phyloP scores from a whole-genome alignment of 2,113 vertebrate genomes.

The Rhizomys pruinosus region DNA sequence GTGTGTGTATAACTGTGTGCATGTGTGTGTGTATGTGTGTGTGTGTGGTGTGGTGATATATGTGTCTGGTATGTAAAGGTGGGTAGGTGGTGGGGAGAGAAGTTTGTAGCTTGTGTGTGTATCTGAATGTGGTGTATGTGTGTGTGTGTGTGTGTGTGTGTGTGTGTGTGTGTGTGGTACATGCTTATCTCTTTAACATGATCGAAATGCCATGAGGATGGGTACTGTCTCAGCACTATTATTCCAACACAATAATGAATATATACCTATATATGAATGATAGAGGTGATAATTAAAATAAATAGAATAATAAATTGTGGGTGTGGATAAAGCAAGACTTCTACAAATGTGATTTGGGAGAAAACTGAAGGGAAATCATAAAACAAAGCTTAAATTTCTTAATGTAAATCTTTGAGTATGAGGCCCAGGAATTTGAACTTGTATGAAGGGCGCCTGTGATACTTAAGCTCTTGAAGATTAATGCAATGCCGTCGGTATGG shows the following conservation, averaged over 20 bases:
- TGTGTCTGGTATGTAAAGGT: too few species aligned
- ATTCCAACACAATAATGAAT: not conserved
- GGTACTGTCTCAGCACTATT: not conserved
- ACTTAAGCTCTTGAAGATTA: not conserved
- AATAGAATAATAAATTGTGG: not conserved
- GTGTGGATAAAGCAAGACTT: not conserved
- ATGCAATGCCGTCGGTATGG: not conserved
- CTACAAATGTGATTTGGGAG: not conserved
- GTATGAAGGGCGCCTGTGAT: not conserved
- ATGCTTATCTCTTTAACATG: not conserved
- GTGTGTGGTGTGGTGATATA: too few species aligned
- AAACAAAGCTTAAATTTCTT: not conserved
- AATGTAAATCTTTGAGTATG: not conserved
- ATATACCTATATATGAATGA: not conserved
- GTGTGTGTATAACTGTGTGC: too few species aligned
- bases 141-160: not conserved
- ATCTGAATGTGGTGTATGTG: too few species aligned
- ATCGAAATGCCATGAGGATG: not conserved
- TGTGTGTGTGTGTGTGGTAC: not conserved
- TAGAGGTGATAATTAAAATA: not conserved
- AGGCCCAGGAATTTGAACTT: not conserved
- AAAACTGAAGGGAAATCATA: not conserved
- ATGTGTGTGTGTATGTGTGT: not conserved
- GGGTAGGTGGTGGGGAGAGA: too few species aligned
- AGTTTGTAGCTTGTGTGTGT: too few species aligned